Base-by-base conservation (phyloP, 2,797 vertebrate species). In the Neosilurus mollespiculum region DNA sequence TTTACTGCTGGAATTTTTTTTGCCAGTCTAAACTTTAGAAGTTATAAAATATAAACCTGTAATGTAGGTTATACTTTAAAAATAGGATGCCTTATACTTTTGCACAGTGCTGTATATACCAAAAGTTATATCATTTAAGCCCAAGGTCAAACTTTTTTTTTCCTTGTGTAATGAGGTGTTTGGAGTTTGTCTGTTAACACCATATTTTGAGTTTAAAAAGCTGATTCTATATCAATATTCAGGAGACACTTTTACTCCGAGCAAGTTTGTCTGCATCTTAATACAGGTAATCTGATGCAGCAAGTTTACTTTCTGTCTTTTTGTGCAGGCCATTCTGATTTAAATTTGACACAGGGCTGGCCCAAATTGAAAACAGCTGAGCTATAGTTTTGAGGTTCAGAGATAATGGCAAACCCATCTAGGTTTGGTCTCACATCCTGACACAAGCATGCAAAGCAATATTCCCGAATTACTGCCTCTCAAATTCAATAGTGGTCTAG, bases 381-480 rank as follows among this genome's bases (percentile, higher is more conserved):
- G 66, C 69, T 73, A 85, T 75, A 86, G 78, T 77, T 85, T 64
- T 70, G 76, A 80, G 70, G 24, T 80, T 81, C 78, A 72, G 76
- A 85, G 86, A 86, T 85, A 89, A 87, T 59, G 66, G 83, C 85
- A 78, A 83, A 86, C 80, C 79, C 81, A 85, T 86, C 85, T 71
- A 43, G 79, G 67, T 77, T 86, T 30, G 59, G 84, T 72, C 73
- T 67, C 67, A 65, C 61, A 64, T 72, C 56, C 78, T 86, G 73
- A 79, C 83, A 83, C 72, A 83, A 81, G 83, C 84, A 86, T 87
- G 83, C 86, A 85, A 80, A 85, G 85, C 86, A 86, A 89, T 89
- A 89, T 89, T 84, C 81, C 79, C 64, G 85, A 86, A 88, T 88
- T 87, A 87, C 78, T 65, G 70, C 62, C 83, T 82, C 85, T 85